Evolutionary conservation across 1,140 invertebrate species (phyloP).

Genomic region (Pogonognathellus flavescens): DNA sequence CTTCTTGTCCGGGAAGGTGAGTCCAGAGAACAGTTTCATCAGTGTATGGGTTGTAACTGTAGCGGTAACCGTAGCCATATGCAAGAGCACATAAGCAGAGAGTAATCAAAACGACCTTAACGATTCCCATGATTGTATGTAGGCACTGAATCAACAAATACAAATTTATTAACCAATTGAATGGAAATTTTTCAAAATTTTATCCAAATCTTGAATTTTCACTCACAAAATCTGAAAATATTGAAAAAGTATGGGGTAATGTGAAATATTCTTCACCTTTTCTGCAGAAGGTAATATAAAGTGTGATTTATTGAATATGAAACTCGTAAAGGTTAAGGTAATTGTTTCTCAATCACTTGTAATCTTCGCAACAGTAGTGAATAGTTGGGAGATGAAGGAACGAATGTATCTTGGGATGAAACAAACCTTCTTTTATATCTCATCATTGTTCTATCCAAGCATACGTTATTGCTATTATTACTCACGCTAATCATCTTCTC

Average conservation of each 20-base stretch:
- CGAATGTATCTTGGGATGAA: constrained; percentile 8
- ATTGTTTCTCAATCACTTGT: constrained; percentile 28
- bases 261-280: constrained; percentile 3
- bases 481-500: not conserved
- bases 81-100: constrained; percentile 7
- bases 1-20: constrained; percentile 53
- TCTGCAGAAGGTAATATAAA: not conserved
- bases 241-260: not conserved
- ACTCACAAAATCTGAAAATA: not conserved
- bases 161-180: not conserved
- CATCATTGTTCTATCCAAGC: not conserved
- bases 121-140: not conserved
- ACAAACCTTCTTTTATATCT: constrained; percentile 36
- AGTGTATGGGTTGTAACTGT: constrained; percentile 52
- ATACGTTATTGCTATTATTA: not conserved
- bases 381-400: constrained; percentile 19
- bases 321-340: constrained; percentile 34
- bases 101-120: constrained; percentile 1
- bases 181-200: not conserved
- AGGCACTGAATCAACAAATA: constrained; percentile 13
- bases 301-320: constrained; percentile 31
- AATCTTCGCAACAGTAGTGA: not conserved
- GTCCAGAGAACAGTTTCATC: constrained; percentile 42
- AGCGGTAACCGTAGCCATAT: constrained; percentile 53
- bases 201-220: not conserved